These are phyloP conservation scores for Drosophila nr. medialis DNA, from an alignment of 2,888 invertebrate species.

Conservation along the genomic window DNA sequence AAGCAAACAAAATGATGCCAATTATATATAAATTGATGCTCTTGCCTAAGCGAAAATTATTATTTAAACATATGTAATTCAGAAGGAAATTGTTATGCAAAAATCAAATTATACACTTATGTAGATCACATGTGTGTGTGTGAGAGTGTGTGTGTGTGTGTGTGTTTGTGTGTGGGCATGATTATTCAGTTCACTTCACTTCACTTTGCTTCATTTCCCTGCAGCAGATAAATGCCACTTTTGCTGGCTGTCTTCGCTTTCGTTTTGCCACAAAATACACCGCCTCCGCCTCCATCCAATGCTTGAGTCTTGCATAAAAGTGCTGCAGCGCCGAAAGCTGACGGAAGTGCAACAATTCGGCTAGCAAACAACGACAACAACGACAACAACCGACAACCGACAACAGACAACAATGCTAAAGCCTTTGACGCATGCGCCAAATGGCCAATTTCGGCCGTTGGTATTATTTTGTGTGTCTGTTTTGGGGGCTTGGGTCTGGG, in stretches of 20 bases:
- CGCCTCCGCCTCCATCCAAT: conserved; percentile 10
- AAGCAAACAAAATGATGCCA: conserved; percentile 8
- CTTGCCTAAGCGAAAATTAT: conserved; percentile 22
- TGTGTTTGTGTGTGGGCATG: conserved; percentile 15
- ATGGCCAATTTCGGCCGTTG: conserved; percentile 60
- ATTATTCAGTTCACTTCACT: conserved; percentile 31
- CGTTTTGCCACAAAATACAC: conserved; percentile 26
- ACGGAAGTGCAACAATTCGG: conserved; percentile 52
- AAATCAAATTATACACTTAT: conserved; percentile 30
- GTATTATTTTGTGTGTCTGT: conserved; percentile 51
- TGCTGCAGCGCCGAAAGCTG: conserved; percentile 47
- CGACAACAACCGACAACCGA: conserved; percentile 9
- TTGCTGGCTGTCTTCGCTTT: conserved; percentile 57
- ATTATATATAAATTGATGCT: conserved; percentile 32
- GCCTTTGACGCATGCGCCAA: conserved; percentile 72
- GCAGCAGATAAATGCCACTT: conserved; percentile 38
- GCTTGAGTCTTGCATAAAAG: conserved; percentile 39
- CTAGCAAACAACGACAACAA: conserved; percentile 10
- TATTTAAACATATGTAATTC: conserved; percentile 19
- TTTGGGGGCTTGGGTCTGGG: conserved; percentile 24
- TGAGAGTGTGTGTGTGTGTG: background rate
- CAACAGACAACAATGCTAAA: conserved; percentile 29
- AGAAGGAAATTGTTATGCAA: conserved; percentile 45
- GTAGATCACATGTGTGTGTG: conserved; percentile 22
- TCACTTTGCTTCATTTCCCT: conserved; percentile 5